These are phyloP conservation scores for Cyrtorhinus lividipennis DNA, from an alignment of 1,140 invertebrate species.

Conservation along the genomic window DNA sequence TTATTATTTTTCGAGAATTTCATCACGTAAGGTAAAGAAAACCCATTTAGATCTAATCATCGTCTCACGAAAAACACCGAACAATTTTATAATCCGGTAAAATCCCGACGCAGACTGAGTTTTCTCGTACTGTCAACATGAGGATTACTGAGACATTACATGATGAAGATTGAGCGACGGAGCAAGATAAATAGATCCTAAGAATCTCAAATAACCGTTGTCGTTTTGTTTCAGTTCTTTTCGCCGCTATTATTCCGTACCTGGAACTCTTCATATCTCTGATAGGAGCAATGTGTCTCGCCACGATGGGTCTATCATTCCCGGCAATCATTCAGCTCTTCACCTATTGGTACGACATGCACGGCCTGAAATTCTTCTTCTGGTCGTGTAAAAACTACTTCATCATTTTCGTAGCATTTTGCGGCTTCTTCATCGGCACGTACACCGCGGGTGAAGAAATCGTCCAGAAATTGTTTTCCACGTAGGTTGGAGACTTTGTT, in stretches of 20 bases:
- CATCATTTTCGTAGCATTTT: conserved; percentile 41
- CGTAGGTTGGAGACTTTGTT: neutral
- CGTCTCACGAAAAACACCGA: too few relatives aligned
- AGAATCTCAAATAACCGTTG: neutral
- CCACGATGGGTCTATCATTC: conserved; percentile 64
- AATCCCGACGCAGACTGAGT: too few relatives aligned
- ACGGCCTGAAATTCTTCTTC: conserved; percentile 29
- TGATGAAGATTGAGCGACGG: too few relatives aligned
- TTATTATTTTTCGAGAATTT: neutral
- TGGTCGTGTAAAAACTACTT: conserved; percentile 43
- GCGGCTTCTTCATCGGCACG: conserved; percentile 53
- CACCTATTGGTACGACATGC: conserved; percentile 41
- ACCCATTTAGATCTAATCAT: too few relatives aligned
- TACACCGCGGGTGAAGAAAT: conserved; percentile 50
- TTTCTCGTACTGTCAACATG: too few relatives aligned
- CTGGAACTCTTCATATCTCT: conserved; percentile 72
- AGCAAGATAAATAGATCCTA: too few relatives aligned
- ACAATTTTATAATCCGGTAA: too few relatives aligned
- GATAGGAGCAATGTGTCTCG: conserved; percentile 70
- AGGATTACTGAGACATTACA: too few relatives aligned
- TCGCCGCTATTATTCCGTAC: conserved; percentile 63
- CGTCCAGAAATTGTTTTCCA: conserved; percentile 28
- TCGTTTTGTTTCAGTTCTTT: conserved; percentile 41
- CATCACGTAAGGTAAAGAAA: neutral
- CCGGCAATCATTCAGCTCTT: conserved; percentile 67